Conservation (phyloP, 2,797 vertebrate species). For the Sardinella longiceps region DNA sequence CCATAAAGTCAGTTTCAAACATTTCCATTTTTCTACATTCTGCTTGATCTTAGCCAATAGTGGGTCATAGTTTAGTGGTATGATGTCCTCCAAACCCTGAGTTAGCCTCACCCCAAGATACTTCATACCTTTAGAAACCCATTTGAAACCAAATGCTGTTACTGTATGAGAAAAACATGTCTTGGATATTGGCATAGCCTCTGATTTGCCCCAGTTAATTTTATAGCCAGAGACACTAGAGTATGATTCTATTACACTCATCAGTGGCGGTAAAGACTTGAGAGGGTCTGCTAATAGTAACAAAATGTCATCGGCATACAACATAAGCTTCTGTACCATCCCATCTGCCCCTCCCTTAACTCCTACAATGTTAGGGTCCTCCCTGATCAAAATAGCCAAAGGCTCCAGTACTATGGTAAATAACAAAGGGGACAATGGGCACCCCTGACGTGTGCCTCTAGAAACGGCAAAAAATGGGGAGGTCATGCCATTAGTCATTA, state of each 20-base stretch:
- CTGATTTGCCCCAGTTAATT: conserved; percentile 23
- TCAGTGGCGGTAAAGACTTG: neutral
- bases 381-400: neutral
- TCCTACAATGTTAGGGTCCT: neutral
- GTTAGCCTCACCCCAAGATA: neutral
- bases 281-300: neutral
- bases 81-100: neutral
- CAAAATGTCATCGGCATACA: conserved; percentile 23
- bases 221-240: conserved; percentile 6
- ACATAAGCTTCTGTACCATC: conserved; percentile 7
- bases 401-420: neutral
- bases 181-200: conserved; percentile 12
- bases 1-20: conserved; percentile 16
- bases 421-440: neutral
- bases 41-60: neutral
- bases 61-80: neutral
- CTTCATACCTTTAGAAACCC: conserved; percentile 14
- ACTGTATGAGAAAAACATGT: conserved; percentile 23
- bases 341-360: neutral
- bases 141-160: conserved; percentile 14
- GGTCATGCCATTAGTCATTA: neutral
- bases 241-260: conserved; percentile 7
- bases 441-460: neutral
- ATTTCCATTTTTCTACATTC: conserved; percentile 11
- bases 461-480: neutral